A percentile compares a stretch with the other conserved stretches of the same genome.
phyloP scores from a whole-genome alignment of 2,888 invertebrate species.

The Ormyrus labotus region DNA sequence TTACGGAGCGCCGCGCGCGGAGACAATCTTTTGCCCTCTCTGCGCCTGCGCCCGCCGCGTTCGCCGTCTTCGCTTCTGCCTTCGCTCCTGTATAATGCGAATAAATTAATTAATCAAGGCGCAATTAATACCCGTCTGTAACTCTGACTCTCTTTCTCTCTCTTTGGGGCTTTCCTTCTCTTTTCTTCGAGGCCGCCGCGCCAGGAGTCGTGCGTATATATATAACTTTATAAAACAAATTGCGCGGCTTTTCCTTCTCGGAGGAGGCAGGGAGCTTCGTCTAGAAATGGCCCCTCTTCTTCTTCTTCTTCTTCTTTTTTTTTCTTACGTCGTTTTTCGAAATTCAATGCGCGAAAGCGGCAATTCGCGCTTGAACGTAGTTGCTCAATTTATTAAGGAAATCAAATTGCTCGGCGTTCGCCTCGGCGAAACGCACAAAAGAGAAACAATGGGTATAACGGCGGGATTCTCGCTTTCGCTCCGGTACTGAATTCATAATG shows the following conservation, averaged over 20 bases:
- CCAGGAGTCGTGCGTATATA: conserved; percentile 6
- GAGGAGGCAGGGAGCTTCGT: too few species aligned
- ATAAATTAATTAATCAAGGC: conserved; percentile 71
- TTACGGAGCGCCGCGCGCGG: neutral
- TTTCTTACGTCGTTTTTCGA: too few species aligned
- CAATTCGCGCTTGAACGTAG: too few species aligned
- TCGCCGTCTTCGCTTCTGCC: conserved; percentile 52
- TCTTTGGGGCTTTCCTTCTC: conserved; percentile 11
- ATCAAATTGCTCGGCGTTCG: too few species aligned
- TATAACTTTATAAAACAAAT: conserved; percentile 32
- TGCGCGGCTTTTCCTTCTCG: conserved; percentile 28
- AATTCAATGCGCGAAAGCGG: too few species aligned
- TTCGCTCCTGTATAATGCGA: conserved; percentile 62
- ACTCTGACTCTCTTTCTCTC: conserved; percentile 53
- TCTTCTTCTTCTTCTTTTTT: too few species aligned
- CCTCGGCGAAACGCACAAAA: neutral
- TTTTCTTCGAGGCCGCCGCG: conserved; percentile 51
- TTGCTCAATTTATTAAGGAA: too few species aligned
- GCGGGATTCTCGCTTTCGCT: too few species aligned
- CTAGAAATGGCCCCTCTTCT: too few species aligned
- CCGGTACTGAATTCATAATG: conserved; percentile 1
- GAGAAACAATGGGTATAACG: neutral
- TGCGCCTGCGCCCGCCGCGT: conserved; percentile 59
- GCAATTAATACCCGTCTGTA: conserved; percentile 67
- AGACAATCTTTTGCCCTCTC: conserved; percentile 56